Conservation (phyloP, 2,888 invertebrate genomes). For the Tenthredo mesomela region DNA sequence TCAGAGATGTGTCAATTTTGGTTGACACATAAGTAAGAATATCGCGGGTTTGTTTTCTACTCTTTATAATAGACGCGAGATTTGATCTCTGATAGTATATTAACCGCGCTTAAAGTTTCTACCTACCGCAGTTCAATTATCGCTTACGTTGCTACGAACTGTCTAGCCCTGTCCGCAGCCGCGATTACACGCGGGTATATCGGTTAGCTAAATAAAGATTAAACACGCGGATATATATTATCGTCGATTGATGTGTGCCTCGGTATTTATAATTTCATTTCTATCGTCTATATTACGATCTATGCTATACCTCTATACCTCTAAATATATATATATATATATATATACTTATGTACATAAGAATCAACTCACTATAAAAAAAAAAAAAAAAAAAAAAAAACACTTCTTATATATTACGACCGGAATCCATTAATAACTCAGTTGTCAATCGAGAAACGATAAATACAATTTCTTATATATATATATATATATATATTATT, state of each 20-base stretch:
- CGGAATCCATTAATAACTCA: slow-evolving; percentile 32
- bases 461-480: neutral
- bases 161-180: slow-evolving; percentile 9
- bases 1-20: slow-evolving; percentile 11
- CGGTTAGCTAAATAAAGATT: slow-evolving; percentile 13
- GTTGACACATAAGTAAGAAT: neutral
- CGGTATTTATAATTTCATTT: neutral
- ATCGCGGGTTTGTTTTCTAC: neutral
- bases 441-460: slow-evolving; percentile 26
- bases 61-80: neutral
- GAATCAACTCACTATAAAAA: neutral
- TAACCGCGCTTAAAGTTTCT: neutral
- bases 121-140: slow-evolving; percentile 5
- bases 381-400: neutral
- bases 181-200: neutral
- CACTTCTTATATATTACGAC: neutral
- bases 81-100: neutral
- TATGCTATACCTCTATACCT: neutral
- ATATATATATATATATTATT: too few relatives aligned
- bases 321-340: too few relatives aligned
- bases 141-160: neutral
- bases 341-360: neutral
- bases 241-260: neutral
- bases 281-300: neutral
- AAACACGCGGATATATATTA: neutral